Evolutionary conservation across 2,113 vertebrate species (phyloP), one percentile per base, ranked within the genome.

Genomic region (Centrocercus urophasianus): DNA sequence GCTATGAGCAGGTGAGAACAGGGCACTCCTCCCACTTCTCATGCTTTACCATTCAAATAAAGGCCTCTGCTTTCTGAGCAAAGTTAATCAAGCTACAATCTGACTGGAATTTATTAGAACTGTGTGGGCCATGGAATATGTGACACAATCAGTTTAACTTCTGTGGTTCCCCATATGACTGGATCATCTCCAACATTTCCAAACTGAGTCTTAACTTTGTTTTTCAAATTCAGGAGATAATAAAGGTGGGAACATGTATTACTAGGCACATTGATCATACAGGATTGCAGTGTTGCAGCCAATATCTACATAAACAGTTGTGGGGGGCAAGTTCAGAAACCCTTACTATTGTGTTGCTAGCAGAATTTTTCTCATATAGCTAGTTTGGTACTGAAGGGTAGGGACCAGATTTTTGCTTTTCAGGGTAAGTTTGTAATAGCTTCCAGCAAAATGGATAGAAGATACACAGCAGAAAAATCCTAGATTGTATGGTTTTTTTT

Each of bases 341-440:
- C 16, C 63, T 69, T 67, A 28, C n/a, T 24, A 5, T 74, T 32
- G 74, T 64, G 73, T 28, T 54, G 25, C 54, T n/a, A 22, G 25
- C n/a, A 47, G 66, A 63, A 22, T 79, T 90, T 92, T 88, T 75
- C 79, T 69, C 86, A 56, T 86, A 78, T 88, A 80, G 89, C 65
- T 43, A 67, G 79, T 90, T 94, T 91, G 74, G 91, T 85, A 95
- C 45, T 64, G 72, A 77, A 94, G 71, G 48, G 76, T 71, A 95
- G 90, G 65, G 66, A 86, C 60, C 57, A 95, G 83, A 93, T 93
- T 93, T 77, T 73, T 90, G 18, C 56, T 89, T 89, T 95, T 95
- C 92, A 89, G 78, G 63, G 73, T 93, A 83, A 38, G 80, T 66
- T 66, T 66, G 19, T 21, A 43, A 60, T 81, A 86, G 38, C 75